Base-by-base conservation (phyloP, 2,113 vertebrate species). In the Chamaetylas fuelleborni region DNA sequence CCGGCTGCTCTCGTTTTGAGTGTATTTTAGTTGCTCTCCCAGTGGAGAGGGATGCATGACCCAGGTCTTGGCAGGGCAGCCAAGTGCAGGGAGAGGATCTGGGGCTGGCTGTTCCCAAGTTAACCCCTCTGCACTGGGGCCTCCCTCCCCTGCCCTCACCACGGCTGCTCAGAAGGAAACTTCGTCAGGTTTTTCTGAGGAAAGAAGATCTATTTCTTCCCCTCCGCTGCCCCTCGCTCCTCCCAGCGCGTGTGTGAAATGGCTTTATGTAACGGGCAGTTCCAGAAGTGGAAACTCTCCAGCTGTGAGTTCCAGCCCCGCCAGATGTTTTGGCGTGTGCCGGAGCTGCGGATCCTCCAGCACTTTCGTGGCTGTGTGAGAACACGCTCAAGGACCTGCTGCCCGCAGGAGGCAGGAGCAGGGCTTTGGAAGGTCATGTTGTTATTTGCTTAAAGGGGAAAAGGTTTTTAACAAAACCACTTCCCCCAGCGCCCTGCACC, bases 251-350 rank as follows among this genome's bases (percentile, higher is more conserved):
- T 81, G 92, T 94, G 91, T 86, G 94, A 95, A 91, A 96, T 66
- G 93, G 79, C 43, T 97, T 97, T 97, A 95, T 95, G 82, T 95
- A 96, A 96, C 22, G 84, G 95, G 93, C 93, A 95, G 85, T 91
- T 96, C 93, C 94, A 93, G 71, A 80, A 90, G 86, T 96, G 94
- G 96, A 96, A 93, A 91, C 71, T 43, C 93, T 96, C 96, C 96
- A 96, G 94, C 91, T 95, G 96, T 83, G 92, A 82, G 93, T 95
- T 96, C 96, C 95, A 96, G 82, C 85, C 85, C 87, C 50, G 29
- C 96, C 96, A 97, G 96, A 96, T 96, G 96, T 96, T 96, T 95
- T 90, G 91, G 96, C 86, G 22, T 43, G 42, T 28, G 82, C 93
- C 56, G 5, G 85, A 85, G 87, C 79, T 25, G 11, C 53, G 3